Conservation (phyloP, 2,113 vertebrate genomes). For the Hyaena hyaena region DNA sequence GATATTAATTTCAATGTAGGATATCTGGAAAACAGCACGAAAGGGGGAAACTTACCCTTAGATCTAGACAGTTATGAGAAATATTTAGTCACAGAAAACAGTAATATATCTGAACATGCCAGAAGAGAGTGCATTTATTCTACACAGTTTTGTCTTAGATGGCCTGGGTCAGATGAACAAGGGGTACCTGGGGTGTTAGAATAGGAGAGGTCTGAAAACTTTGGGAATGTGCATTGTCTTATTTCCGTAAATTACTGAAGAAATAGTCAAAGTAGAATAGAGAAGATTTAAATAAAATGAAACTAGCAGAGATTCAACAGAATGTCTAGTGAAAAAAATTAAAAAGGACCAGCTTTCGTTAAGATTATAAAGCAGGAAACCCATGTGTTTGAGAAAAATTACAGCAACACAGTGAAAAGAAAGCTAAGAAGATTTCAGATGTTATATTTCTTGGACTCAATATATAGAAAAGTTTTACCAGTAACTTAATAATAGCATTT, state of each 20-base stretch:
- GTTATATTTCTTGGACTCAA: background rate
- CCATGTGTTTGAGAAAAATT: background rate
- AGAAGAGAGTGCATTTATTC: background rate
- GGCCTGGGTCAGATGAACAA: background rate
- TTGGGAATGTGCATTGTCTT: background rate
- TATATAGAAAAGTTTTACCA: background rate
- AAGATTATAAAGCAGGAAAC: background rate
- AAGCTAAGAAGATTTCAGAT: background rate
- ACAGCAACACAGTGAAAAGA: background rate
- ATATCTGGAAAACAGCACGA: accelerated
- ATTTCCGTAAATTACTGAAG: background rate
- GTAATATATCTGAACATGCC: accelerated
- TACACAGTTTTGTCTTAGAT: background rate
- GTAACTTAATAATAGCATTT: background rate
- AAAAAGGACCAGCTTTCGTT: background rate
- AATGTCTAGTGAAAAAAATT: background rate
- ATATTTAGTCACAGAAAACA: background rate
- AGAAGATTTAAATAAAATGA: background rate
- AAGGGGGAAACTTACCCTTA: accelerated
- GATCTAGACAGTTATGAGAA: background rate
- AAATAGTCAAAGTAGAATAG: background rate
- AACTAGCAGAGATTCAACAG: background rate
- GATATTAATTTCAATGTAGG: background rate
- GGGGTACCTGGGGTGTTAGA: accelerated
- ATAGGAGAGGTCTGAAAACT: background rate